Base-by-base conservation (phyloP, 2,888 invertebrate genomes). In the Conomelus anceps region DNA sequence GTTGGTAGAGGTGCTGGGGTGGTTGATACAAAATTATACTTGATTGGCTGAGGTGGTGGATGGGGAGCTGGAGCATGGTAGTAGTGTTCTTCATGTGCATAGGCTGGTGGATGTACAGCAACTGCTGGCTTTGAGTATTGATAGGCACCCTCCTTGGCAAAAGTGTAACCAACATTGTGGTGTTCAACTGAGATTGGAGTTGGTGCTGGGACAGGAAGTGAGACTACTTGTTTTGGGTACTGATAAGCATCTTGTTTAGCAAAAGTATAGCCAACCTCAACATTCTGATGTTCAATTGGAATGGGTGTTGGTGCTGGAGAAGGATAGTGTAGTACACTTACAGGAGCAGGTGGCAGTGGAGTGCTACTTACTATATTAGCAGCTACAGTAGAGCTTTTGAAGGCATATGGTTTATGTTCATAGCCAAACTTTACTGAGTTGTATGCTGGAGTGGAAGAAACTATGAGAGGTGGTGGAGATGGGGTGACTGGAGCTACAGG, bases 1-100 rank as follows among this genome's bases (percentile, higher is more conserved):
- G 89, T 89, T n/a, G 90, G 90, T 7, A 89, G 22, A 26, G 90
- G 88, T 6, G 90, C 84, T 23, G 90, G 90, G 6, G 90, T 90
- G 84, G 88, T 88, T 63, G 63, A 63, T 63, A 63, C 63, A 63
- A 63, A 63, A 3, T 63, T 63, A n/a, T 63, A 63, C n/a, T 63
- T 63, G 41, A 88, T 22, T 34, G 88, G 88, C 22, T 88, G 88
- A 11, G 41, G 24, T 88, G 88, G 41, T 9, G 88, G 88, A 24
- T 23, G 24, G 13, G 34, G 88, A 17, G 23, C 23, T 11, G 84
- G 88, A 22, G 88, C 20, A 22, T 29, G 88, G 23, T 22, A 34
- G 29, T 29, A 24, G 29, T 26, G 24, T 24, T 24, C 26, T 22
- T 26, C 22, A 86, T 86, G 26, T 6, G 63, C 63, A 63, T n/a